Percentiles rank a stretch among this genome's conserved stretches.
These are phyloP conservation scores for Drosophila imparisetae DNA, from an alignment of 2,888 invertebrate genomes.

Conservation along the genomic window DNA sequence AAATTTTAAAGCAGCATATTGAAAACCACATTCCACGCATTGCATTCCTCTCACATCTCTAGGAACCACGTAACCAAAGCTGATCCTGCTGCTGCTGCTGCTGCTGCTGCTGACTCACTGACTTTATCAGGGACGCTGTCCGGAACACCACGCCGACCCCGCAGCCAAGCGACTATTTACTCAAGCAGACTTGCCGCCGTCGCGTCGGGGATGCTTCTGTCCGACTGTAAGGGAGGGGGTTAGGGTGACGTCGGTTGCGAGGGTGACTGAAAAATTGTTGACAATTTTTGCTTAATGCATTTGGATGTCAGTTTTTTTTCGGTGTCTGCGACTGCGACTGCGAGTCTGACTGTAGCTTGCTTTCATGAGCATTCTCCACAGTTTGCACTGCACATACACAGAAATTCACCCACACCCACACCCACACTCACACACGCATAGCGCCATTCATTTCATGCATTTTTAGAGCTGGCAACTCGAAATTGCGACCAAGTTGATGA, in stretches of 20 bases:
- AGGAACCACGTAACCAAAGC: not conserved
- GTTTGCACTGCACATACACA: constrained; percentile 58
- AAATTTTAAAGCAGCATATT: not conserved
- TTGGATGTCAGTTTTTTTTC: constrained; percentile 64
- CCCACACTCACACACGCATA: constrained; percentile 26
- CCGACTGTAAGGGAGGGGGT: not conserved
- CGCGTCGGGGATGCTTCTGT: constrained; percentile 58
- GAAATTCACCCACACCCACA: constrained; percentile 16
- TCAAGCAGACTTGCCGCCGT: constrained; percentile 74
- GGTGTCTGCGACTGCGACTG: constrained; percentile 32
- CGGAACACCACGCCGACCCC: not conserved
- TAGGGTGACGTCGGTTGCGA: constrained; percentile 24
- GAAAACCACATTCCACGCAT: not conserved
- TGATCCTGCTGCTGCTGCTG: constrained; percentile 2
- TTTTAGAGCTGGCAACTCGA: constrained; percentile 59
- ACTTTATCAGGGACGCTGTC: constrained; percentile 30
- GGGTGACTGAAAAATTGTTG: constrained; percentile 74
- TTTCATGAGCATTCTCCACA: constrained; percentile 41
- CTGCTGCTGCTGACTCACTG: constrained; percentile 58
- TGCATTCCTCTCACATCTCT: constrained; percentile 25
- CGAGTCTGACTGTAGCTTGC: constrained; percentile 29
- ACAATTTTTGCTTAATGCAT: constrained; percentile 80
- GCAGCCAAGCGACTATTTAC: constrained; percentile 52
- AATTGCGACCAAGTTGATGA: constrained; percentile 63
- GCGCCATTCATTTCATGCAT: constrained; percentile 66